A percentile compares a stretch with the other conserved stretches of the same genome.
Evolutionary conservation across 2,888 invertebrate species (phyloP).

Genomic region (Deroplatys truncata): DNA sequence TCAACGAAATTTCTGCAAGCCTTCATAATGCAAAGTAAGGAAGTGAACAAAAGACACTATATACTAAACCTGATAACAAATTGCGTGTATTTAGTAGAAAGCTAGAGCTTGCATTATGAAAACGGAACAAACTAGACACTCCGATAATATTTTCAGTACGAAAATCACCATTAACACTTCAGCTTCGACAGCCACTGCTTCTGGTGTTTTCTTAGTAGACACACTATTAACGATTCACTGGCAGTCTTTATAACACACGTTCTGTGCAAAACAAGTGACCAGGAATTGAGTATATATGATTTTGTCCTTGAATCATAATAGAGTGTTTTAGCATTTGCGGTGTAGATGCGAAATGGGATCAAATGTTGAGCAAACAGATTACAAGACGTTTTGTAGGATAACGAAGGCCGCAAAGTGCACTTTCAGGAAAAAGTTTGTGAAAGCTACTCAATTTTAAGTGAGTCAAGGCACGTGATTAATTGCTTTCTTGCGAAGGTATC

Average conservation of each 20-base stretch:
- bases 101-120: too few species aligned
- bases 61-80: too few species aligned
- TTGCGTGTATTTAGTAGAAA: too few species aligned
- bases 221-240: too few species aligned
- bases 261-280: neutral
- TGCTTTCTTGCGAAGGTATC: neutral
- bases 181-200: too few species aligned
- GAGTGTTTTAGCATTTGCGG: neutral
- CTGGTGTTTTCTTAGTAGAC: too few species aligned
- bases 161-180: too few species aligned
- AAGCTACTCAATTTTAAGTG: neutral
- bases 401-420: neutral
- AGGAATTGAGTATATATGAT: neutral
- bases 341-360: neutral
- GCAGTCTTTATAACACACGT: neutral
- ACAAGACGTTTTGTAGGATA: neutral
- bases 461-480: neutral
- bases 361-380: neutral
- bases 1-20: too few species aligned
- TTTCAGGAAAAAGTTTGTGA: neutral
- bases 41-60: too few species aligned
- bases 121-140: too few species aligned
- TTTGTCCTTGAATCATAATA: neutral
- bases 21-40: too few species aligned
- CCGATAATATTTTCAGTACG: too few species aligned